A percentile compares a stretch with the other conserved stretches of the same genome.
Evolutionary conservation across 2,888 invertebrate genomes (phyloP).

Genomic region (Himalopsyche anomala): DNA sequence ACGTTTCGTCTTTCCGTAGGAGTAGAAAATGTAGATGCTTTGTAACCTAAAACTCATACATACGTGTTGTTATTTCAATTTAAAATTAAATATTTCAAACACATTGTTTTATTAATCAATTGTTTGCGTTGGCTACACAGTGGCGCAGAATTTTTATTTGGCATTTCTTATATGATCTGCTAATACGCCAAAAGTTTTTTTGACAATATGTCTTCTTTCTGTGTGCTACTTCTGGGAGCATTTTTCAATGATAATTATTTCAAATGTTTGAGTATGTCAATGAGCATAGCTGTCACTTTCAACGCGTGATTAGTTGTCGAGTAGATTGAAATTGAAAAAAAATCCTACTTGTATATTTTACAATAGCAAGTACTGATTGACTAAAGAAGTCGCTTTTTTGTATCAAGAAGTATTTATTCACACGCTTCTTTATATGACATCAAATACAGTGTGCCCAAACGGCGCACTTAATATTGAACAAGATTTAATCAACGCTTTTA

Average conservation of each 20-base stretch:
- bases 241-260: conserved; percentile 12
- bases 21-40: too few relatives aligned
- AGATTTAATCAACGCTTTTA: too few relatives aligned
- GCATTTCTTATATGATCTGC: background rate
- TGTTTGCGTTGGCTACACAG: background rate
- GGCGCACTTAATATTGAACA: too few relatives aligned
- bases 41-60: too few relatives aligned
- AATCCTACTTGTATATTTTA: background rate
- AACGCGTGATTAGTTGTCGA: conserved; percentile 3
- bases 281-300: background rate
- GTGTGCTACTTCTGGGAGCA: background rate
- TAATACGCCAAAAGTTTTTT: background rate
- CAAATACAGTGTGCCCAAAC: background rate
- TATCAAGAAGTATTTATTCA: background rate
- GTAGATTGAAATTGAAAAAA: background rate
- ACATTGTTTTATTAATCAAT: too few relatives aligned
- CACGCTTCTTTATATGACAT: conserved; percentile 15
- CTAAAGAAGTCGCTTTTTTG: conserved; percentile 10
- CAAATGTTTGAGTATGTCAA: background rate
- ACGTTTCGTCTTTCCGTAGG: too few relatives aligned
- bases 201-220: background rate
- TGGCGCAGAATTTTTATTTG: background rate
- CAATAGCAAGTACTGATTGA: background rate
- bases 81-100: too few relatives aligned
- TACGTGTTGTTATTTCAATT: too few relatives aligned